Percentiles rank a stretch among this genome's conserved stretches.
phyloP scores from a whole-genome alignment of 2,113 vertebrate species.

The Hippoglossus stenolepis region DNA sequence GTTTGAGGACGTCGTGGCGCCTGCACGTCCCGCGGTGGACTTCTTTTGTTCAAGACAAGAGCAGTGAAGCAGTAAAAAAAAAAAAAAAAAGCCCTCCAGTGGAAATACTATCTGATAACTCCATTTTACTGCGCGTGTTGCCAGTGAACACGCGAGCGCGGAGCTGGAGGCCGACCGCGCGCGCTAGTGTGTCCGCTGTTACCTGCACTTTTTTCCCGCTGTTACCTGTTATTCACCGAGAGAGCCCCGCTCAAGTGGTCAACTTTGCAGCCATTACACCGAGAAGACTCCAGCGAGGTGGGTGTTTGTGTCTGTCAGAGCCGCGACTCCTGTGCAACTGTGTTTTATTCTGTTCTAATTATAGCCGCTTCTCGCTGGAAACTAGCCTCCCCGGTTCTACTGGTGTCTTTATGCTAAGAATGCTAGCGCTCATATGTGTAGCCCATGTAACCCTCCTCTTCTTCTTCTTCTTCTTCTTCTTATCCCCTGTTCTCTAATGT shows the following conservation, averaged over 20 bases:
- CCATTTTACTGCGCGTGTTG: slow-evolving; percentile 71
- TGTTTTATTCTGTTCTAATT: neutral
- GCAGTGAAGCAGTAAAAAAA: slow-evolving; percentile 49
- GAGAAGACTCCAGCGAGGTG: neutral
- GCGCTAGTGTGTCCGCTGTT: slow-evolving; percentile 15
- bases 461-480: no score
- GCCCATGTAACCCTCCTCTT: neutral
- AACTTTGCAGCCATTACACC: neutral
- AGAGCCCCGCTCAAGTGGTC: neutral
- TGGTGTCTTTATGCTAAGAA: neutral
- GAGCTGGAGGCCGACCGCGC: slow-evolving; percentile 56
- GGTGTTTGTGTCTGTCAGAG: neutral
- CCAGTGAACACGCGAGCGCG: slow-evolving; percentile 17
- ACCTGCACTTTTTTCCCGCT: slow-evolving; percentile 50
- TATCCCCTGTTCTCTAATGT: neutral
- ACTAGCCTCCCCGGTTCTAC: neutral
- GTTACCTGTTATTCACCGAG: neutral
- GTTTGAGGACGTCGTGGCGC: neutral
- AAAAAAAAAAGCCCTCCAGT: slow-evolving; percentile 34
- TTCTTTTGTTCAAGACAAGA: slow-evolving; percentile 58
- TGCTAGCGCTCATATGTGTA: neutral
- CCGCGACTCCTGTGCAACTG: neutral
- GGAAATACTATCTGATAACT: slow-evolving; percentile 87
- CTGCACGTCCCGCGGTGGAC: slow-evolving; percentile 56
- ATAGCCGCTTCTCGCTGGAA: neutral